Evolutionary conservation across 2,113 vertebrate genomes (phyloP).

Genomic region (Damaliscus lunatus): DNA sequence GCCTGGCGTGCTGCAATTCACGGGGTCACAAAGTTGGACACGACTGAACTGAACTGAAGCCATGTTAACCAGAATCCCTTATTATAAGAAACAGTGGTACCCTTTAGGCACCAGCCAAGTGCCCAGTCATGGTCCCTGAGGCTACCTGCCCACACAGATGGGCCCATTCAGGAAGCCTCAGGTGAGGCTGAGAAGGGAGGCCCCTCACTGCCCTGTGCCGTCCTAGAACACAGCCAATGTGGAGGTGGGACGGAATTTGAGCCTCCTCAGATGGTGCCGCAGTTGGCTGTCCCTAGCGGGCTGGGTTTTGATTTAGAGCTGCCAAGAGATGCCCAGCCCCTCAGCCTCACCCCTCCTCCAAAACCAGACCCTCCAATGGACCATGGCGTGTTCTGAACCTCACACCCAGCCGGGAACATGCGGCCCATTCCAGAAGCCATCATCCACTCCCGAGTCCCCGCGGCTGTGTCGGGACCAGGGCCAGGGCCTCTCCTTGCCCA

Average conservation of each 20-base stretch:
- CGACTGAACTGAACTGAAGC: not conserved
- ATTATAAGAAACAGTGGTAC: not conserved
- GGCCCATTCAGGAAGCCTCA: not conserved
- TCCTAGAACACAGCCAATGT: accelerated
- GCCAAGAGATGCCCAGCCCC: not conserved
- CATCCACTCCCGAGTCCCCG: not conserved
- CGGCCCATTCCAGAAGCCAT: not conserved
- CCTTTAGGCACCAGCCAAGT: not conserved
- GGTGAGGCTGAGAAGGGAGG: accelerated
- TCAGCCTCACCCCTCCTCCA: not conserved
- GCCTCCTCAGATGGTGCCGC: not conserved
- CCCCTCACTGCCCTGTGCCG: accelerated
- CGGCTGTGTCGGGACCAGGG: not conserved
- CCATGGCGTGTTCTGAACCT: accelerated
- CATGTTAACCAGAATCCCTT: not conserved
- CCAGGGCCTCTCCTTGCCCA: not conserved
- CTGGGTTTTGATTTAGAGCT: not conserved
- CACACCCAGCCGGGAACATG: not conserved
- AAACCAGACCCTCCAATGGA: accelerated
- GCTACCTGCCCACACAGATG: not conserved
- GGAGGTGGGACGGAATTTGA: no score
- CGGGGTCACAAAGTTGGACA: no score
- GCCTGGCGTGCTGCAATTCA: no score
- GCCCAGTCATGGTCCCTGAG: not conserved
- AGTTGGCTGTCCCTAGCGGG: not conserved